Evolutionary conservation across 2,113 vertebrate genomes (phyloP).

Genomic region (Columba janthina): DNA sequence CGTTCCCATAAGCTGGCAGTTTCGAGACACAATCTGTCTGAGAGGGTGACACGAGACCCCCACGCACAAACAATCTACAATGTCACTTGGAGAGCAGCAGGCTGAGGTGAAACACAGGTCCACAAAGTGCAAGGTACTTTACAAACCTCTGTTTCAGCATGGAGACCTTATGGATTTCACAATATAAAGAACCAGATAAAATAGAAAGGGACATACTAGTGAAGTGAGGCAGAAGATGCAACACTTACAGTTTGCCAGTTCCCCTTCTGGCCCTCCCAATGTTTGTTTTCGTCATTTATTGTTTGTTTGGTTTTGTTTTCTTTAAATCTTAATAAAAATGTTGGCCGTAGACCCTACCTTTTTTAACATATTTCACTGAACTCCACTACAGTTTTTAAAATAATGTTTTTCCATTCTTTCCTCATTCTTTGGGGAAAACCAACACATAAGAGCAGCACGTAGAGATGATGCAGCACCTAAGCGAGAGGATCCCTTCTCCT

Average conservation of each 20-base stretch:
- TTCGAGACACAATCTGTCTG: background rate
- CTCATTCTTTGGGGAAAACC: background rate
- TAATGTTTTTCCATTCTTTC: background rate
- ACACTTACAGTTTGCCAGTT: background rate
- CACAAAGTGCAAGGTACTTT: background rate
- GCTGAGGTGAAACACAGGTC: background rate
- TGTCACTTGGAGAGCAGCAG: background rate
- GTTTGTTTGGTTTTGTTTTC: background rate
- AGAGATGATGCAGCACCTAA: background rate
- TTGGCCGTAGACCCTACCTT: background rate
- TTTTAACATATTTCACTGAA: background rate
- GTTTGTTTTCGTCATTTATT: background rate
- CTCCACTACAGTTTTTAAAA: background rate
- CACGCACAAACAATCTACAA: background rate
- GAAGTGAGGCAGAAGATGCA: background rate
- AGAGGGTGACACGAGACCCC: background rate
- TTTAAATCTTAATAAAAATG: background rate
- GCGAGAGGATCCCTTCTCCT: background rate
- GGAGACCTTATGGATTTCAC: fast-evolving
- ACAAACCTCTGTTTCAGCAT: background rate
- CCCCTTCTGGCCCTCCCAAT: background rate
- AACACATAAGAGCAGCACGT: background rate
- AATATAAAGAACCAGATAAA: background rate
- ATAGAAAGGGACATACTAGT: background rate
- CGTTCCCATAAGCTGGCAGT: background rate